Percentiles rank a stretch among this genome's conserved stretches.
Evolutionary conservation across 2,888 invertebrate species (phyloP).

Genomic region (Heliconius erato): DNA sequence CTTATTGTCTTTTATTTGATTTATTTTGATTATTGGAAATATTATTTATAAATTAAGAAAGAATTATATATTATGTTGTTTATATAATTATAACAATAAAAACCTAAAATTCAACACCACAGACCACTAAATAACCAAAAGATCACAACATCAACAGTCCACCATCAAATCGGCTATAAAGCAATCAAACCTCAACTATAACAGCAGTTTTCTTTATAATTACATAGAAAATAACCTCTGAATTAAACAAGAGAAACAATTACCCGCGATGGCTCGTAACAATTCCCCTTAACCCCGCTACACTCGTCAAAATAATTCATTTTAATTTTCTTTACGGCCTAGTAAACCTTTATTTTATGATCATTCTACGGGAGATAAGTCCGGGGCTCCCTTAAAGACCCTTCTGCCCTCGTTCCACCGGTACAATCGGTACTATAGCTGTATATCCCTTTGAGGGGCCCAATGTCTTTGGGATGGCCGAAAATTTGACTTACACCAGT

Average conservation of each 20-base stretch:
- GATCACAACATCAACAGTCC: neutral
- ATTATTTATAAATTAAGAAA: no score
- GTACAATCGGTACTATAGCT: constrained; percentile 38
- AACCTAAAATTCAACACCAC: neutral
- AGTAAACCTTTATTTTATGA: constrained; percentile 86
- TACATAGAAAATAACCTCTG: constrained; percentile 59
- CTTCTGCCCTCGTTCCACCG: constrained; percentile 59
- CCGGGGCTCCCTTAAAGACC: constrained; percentile 81
- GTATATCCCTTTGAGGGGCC: constrained; percentile 41
- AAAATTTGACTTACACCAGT: constrained; percentile 52
- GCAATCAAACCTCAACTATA: neutral
- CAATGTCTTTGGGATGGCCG: constrained; percentile 47
- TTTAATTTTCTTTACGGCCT: constrained; percentile 86
- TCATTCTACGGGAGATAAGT: constrained; percentile 79
- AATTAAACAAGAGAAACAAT: constrained; percentile 75
- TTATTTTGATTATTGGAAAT: no score
- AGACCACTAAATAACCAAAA: neutral
- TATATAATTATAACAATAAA: neutral
- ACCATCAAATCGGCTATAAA: neutral
- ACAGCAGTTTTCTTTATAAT: constrained; percentile 21
- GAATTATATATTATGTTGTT: no score
- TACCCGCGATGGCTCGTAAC: constrained; percentile 74
- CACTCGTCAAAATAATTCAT: constrained; percentile 86
- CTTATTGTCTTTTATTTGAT: no score
- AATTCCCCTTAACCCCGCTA: constrained; percentile 73